These are phyloP conservation scores for Caenorhabditis brenneri DNA, from an alignment of 1,140 invertebrate genomes.

Conservation along the genomic window DNA sequence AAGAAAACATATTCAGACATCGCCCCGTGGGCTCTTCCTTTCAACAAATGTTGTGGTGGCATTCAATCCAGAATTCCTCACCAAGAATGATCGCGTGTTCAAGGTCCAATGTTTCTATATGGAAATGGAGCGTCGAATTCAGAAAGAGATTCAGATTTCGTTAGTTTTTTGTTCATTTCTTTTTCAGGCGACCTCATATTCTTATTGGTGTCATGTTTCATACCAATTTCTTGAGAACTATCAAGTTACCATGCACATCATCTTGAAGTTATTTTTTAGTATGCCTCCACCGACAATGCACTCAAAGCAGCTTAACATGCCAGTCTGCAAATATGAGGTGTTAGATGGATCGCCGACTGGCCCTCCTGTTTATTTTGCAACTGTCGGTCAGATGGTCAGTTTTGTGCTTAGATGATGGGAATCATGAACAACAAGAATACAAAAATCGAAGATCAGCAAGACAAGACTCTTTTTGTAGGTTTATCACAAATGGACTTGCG, in stretches of 20 bases:
- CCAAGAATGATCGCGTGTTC: constrained; percentile 67
- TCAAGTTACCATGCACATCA: constrained; percentile 13
- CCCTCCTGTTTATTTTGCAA: constrained; percentile 69
- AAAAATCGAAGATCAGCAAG: not conserved
- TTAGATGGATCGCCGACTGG: constrained; percentile 65
- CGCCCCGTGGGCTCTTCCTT: constrained; percentile 66
- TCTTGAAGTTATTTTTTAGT: constrained; percentile 37
- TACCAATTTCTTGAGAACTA: not conserved
- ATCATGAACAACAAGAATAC: not conserved
- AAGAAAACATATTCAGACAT: constrained; percentile 60
- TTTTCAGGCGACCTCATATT: not conserved
- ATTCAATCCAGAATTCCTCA: constrained; percentile 68
- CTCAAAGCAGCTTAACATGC: constrained; percentile 70
- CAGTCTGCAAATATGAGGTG: constrained; percentile 68
- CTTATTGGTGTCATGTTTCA: not conserved
- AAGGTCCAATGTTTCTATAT: constrained; percentile 70
- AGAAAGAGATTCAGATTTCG: constrained; percentile 64
- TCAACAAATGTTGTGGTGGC: constrained; percentile 62
- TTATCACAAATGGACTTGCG: constrained; percentile 71
- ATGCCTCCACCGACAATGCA: constrained; percentile 64
- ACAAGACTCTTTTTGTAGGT: constrained; percentile 43
- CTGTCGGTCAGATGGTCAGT: constrained; percentile 68
- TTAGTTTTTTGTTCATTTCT: constrained; percentile 35
- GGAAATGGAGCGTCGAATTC: constrained; percentile 67
- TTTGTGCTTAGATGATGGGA: not conserved